Percentiles rank a stretch among this genome's conserved stretches.
phyloP scores from a whole-genome alignment of 1,140 invertebrate species.

The Plodia interpunctella region DNA sequence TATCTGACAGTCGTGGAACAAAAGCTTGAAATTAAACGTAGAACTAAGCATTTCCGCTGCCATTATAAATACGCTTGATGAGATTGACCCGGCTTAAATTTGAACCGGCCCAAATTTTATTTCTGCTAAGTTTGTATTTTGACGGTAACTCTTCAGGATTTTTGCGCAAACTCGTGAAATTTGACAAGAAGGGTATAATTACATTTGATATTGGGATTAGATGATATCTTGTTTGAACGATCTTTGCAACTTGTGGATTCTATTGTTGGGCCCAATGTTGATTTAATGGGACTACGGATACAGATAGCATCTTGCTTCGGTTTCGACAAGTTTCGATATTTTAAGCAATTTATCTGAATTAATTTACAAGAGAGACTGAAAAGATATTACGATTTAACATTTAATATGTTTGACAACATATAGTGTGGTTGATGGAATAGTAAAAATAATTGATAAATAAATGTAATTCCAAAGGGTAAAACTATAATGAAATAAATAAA shows the following conservation, averaged over 20 bases:
- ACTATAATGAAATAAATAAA: no score
- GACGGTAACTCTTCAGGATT: not conserved
- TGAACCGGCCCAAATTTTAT: conserved; percentile 20
- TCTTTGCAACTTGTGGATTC: not conserved
- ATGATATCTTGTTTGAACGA: not conserved
- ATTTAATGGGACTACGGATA: not conserved
- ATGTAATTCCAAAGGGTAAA: no score
- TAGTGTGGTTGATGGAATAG: no score
- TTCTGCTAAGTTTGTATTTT: not conserved
- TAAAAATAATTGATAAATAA: no score
- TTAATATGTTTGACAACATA: no score
- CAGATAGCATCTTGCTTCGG: not conserved
- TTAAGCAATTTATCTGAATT: not conserved
- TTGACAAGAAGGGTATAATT: not conserved
- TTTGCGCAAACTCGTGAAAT: not conserved
- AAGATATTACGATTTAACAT: no score
- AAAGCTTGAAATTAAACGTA: not conserved
- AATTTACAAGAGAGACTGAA: no score
- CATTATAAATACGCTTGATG: conserved; percentile 23
- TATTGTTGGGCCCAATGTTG: not conserved
- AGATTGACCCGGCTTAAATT: conserved; percentile 21
- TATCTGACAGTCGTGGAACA: not conserved
- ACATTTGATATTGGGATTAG: conserved; percentile 5
- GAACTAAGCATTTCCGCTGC: not conserved
- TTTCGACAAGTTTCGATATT: not conserved